Evolutionary conservation across 2,888 invertebrate species (phyloP).

Genomic region (Torymus aiolomorphi): DNA sequence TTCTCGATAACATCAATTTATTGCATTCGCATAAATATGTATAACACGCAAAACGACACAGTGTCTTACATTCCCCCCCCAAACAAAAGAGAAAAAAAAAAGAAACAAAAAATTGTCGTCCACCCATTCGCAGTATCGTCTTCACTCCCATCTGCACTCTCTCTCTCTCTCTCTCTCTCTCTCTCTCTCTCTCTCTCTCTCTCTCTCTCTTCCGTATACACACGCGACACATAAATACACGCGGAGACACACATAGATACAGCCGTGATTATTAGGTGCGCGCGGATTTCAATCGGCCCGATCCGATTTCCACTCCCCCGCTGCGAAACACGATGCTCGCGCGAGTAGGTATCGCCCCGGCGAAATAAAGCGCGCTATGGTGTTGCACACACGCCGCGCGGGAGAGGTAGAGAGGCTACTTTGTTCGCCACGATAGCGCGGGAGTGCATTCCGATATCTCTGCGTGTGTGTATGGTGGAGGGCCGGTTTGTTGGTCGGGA

Average conservation of each 20-base stretch:
- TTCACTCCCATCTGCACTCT: not conserved
- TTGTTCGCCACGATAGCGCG: constrained; percentile 10
- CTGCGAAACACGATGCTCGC: constrained; percentile 47
- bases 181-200: not conserved
- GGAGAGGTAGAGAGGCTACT: constrained; percentile 15
- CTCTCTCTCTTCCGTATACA: not conserved
- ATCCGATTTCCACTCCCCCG: constrained; percentile 50
- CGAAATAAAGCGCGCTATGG: constrained; percentile 21
- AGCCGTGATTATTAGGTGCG: constrained; percentile 42
- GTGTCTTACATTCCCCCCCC: constrained; percentile 20
- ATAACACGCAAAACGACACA: constrained; percentile 8
- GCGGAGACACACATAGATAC: constrained; percentile 15
- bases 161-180: constrained; percentile 3
- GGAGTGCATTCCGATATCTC: constrained; percentile 20
- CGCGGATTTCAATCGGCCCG: constrained; percentile 46
- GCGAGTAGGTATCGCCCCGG: not conserved
- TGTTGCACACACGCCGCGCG: too few relatives aligned
- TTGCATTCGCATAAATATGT: not conserved
- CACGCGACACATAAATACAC: constrained; percentile 12
- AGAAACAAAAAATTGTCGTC: not conserved
- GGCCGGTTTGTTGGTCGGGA: too few relatives aligned
- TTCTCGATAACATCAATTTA: not conserved
- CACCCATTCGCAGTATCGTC: constrained; percentile 9
- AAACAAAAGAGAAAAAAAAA: constrained; percentile 12
- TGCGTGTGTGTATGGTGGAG: too few relatives aligned